Evolutionary conservation across 2,113 vertebrate genomes (phyloP).

Genomic region (Pimephales promelas): DNA sequence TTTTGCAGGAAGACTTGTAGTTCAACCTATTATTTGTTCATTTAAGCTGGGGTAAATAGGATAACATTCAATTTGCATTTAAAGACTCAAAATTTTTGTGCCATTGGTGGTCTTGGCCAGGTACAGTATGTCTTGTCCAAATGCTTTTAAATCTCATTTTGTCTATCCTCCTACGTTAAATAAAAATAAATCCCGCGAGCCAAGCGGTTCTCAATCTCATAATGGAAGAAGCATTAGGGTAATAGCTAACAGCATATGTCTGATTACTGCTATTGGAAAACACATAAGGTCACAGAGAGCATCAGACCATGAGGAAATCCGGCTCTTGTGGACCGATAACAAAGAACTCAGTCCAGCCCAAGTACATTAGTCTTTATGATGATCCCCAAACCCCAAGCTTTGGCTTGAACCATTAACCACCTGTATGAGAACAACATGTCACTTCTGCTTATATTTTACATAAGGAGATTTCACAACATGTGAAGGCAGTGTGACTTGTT

Average conservation of each 20-base stretch:
- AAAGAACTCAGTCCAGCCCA: not conserved
- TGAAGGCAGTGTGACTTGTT: not conserved
- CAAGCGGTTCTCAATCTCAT: constrained; percentile 31
- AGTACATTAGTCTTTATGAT: constrained; percentile 11
- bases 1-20: not conserved
- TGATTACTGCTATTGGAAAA: constrained; percentile 39
- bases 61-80: too few relatives aligned
- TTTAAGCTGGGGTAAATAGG: too few relatives aligned
- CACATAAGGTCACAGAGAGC: constrained; percentile 28
- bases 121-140: not conserved
- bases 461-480: not conserved
- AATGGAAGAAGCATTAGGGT: constrained; percentile 35
- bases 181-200: not conserved
- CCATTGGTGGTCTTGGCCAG: not conserved
- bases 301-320: constrained; percentile 4
- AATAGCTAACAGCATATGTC: constrained; percentile 41
- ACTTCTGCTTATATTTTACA: not conserved
- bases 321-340: not conserved
- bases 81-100: not conserved
- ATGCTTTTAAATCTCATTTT: not conserved
- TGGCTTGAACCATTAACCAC: not conserved
- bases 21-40: not conserved
- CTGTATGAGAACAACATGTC: not conserved
- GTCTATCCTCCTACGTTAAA: constrained; percentile 27
- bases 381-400: constrained; percentile 11